Percentiles rank a stretch among this genome's conserved stretches.
Evolutionary conservation across 1,140 invertebrate species (phyloP).

Genomic region (Listronotus oregonensis): DNA sequence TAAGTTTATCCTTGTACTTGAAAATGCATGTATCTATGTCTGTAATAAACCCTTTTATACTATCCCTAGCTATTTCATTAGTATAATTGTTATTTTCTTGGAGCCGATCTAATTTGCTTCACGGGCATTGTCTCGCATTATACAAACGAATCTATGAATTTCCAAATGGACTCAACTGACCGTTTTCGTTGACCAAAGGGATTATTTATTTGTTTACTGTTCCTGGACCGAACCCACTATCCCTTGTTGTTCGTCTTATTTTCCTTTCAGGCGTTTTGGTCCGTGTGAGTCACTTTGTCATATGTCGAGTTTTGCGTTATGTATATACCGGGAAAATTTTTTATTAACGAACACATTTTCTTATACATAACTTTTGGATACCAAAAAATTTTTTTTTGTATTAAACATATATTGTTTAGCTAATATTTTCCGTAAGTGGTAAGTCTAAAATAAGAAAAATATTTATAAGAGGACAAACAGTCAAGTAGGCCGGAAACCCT

Average conservation of each 20-base stretch:
- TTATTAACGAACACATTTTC: too few relatives aligned
- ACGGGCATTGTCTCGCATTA: constrained; percentile 32
- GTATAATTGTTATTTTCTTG: constrained; percentile 36
- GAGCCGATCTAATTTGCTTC: constrained; percentile 24
- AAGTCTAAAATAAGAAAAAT: too few relatives aligned
- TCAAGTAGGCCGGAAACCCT: too few relatives aligned
- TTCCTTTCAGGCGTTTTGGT: constrained; percentile 19
- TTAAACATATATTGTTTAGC: too few relatives aligned
- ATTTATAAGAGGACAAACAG: too few relatives aligned
- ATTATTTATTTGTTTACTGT: constrained; percentile 41
- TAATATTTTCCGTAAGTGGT: too few relatives aligned
- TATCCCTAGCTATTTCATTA: constrained; percentile 22
- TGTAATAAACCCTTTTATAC: too few relatives aligned
- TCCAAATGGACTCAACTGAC: constrained; percentile 38
- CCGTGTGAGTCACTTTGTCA: constrained; percentile 24
- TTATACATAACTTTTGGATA: too few relatives aligned
- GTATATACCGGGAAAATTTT: too few relatives aligned
- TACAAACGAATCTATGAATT: constrained; percentile 41
- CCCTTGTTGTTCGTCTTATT: constrained; percentile 30
- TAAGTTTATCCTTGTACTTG: too few relatives aligned
- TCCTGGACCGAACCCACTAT: constrained; percentile 10
- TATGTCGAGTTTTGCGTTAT: constrained; percentile 15
- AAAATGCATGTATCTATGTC: too few relatives aligned
- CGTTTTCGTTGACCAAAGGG: constrained; percentile 33
- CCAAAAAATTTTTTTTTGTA: too few relatives aligned